Evolutionary conservation across 2,113 vertebrate genomes (phyloP).

Genomic region (Salvator merianae): DNA sequence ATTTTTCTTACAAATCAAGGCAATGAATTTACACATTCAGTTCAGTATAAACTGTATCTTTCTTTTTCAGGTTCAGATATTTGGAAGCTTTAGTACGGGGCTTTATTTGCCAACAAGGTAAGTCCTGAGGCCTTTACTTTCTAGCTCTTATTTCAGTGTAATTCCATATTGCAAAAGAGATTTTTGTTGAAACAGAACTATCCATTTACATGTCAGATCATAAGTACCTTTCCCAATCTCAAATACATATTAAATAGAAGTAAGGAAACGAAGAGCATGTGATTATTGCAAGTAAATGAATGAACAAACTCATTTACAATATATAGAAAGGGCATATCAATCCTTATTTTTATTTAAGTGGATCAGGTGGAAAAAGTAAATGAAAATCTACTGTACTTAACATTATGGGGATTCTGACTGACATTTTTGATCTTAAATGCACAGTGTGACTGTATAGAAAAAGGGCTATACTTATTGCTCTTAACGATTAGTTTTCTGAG

Average conservation of each 20-base stretch:
- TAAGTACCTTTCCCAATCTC: neutral
- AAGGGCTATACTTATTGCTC: neutral
- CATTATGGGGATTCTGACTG: neutral
- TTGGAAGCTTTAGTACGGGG: conserved; percentile 98
- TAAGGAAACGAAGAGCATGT: neutral
- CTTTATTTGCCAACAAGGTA: conserved; percentile 98
- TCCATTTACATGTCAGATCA: neutral
- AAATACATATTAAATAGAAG: neutral
- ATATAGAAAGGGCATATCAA: too few relatives aligned
- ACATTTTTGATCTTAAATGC: neutral
- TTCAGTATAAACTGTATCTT: neutral
- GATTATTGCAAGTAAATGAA: neutral
- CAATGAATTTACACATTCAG: neutral
- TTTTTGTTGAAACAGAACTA: neutral
- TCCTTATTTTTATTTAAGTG: neutral
- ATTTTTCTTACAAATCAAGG: neutral
- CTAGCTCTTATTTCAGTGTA: neutral
- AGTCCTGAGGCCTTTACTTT: conserved; percentile 47
- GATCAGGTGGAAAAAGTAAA: neutral
- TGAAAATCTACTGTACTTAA: too few relatives aligned
- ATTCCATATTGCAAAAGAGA: too few relatives aligned
- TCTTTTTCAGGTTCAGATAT: conserved; percentile 90
- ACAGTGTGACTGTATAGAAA: neutral
- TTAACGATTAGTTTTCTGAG: neutral
- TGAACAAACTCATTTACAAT: neutral